phyloP scores from a whole-genome alignment of 2,113 vertebrate genomes.

The Suncus etruscus region DNA sequence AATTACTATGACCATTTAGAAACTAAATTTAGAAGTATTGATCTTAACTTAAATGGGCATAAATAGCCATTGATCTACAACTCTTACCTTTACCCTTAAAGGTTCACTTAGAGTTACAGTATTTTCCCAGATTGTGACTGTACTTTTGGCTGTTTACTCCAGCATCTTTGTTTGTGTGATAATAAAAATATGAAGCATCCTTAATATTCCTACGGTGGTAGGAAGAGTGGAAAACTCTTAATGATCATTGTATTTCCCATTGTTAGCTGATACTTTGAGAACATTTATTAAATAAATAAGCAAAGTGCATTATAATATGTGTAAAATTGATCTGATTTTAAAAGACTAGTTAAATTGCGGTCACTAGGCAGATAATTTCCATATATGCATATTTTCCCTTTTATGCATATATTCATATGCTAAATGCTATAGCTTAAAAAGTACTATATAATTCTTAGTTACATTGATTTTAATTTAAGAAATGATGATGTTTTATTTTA shows the following conservation, averaged over 20 bases:
- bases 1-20: conserved; percentile 56
- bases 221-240: neutral
- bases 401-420: too few relatives aligned
- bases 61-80: conserved; percentile 52
- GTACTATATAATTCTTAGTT: neutral
- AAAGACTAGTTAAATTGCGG: neutral
- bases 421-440: neutral
- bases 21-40: conserved; percentile 57
- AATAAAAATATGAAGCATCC: conserved; percentile 41
- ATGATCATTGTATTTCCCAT: neutral
- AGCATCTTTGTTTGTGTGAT: neutral
- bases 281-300: conserved; percentile 16
- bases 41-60: conserved; percentile 54
- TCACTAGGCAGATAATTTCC: neutral
- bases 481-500: conserved; percentile 30
- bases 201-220: neutral
- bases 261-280: neutral
- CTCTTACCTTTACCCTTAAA: neutral
- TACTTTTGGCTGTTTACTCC: conserved; percentile 28
- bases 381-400: neutral
- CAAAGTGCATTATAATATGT: conserved; percentile 42
- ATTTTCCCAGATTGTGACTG: conserved; percentile 5
- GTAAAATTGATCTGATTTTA: neutral
- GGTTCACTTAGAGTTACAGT: neutral
- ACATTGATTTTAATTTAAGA: neutral